Evolutionary conservation across 2,113 vertebrate species (phyloP).

Genomic region (Colistium nudipinnis): DNA sequence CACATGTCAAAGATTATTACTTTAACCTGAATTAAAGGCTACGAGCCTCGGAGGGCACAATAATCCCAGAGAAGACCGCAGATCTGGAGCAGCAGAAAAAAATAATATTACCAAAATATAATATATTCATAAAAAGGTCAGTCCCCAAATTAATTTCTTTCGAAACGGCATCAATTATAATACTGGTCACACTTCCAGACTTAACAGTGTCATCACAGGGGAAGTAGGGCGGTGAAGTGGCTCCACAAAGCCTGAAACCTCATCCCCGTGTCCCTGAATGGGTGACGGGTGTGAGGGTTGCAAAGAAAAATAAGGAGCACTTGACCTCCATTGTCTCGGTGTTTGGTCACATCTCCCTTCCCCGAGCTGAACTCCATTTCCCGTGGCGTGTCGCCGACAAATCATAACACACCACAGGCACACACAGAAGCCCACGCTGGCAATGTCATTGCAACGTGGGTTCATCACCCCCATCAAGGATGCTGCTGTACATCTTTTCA

Average conservation of each 20-base stretch:
- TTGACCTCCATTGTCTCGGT: conserved; percentile 63
- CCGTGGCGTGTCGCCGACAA: conserved; percentile 58
- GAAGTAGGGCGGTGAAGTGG: conserved; percentile 4
- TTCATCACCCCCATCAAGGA: conserved; percentile 69
- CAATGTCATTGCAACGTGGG: conserved; percentile 51
- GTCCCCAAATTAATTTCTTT: conserved; percentile 24
- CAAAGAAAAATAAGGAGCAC: conserved; percentile 9
- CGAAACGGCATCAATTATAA: conserved; percentile 17
- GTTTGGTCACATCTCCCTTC: conserved; percentile 56
- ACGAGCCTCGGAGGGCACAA: background rate
- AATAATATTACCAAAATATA: background rate
- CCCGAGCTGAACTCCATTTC: conserved; percentile 24
- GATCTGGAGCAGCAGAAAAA: conserved; percentile 36
- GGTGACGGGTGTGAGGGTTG: conserved; percentile 28
- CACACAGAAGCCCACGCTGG: conserved; percentile 33
- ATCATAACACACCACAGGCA: conserved; percentile 33
- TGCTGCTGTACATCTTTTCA: conserved; percentile 46
- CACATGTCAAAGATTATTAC: conserved; percentile 44
- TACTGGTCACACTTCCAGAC: conserved; percentile 28
- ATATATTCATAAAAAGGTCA: conserved; percentile 56
- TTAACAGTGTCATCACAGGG: background rate
- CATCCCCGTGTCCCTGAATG: conserved; percentile 40
- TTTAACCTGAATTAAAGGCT: conserved; percentile 19
- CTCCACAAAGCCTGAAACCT: conserved; percentile 8
- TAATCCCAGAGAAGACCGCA: background rate